Percentiles rank a stretch among this genome's conserved stretches.
These are phyloP conservation scores for Chascanopsetta lugubris DNA, from an alignment of 2,113 vertebrate genomes.

Conservation along the genomic window DNA sequence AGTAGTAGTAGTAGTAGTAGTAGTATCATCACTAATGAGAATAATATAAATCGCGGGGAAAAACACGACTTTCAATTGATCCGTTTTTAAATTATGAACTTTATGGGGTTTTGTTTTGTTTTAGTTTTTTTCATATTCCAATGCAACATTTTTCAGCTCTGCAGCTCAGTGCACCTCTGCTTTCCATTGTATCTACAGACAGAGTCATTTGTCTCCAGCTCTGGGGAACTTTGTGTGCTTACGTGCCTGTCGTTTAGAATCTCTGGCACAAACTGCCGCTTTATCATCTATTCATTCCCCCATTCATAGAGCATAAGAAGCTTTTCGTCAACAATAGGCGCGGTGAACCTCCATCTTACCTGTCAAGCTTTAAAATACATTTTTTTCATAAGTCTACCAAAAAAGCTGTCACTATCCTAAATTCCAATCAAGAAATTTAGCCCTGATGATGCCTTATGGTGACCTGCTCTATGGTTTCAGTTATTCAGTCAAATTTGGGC, in stretches of 20 bases:
- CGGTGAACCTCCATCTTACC: neutral
- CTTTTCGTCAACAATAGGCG: neutral
- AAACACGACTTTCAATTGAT: too few relatives aligned
- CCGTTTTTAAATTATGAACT: too few relatives aligned
- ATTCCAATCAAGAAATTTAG: neutral
- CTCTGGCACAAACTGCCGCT: neutral
- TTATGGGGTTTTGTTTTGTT: too few relatives aligned
- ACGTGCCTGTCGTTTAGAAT: too few relatives aligned
- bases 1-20: too few relatives aligned
- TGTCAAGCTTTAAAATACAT: neutral
- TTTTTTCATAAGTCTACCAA: neutral
- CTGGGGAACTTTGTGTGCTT: neutral
- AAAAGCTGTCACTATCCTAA: neutral
- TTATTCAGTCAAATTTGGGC: too few relatives aligned
- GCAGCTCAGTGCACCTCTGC: neutral
- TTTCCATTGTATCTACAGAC: neutral
- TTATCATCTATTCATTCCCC: neutral
- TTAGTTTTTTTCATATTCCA: too few relatives aligned
- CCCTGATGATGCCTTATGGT: too few relatives aligned
- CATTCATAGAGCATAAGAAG: neutral
- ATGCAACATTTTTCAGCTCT: too few relatives aligned
- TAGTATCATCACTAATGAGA: too few relatives aligned
- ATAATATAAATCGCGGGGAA: too few relatives aligned
- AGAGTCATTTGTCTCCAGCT: neutral
- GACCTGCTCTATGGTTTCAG: too few relatives aligned